Conservation (phyloP, 1,140 invertebrate species). For the Phortica variegata region DNA sequence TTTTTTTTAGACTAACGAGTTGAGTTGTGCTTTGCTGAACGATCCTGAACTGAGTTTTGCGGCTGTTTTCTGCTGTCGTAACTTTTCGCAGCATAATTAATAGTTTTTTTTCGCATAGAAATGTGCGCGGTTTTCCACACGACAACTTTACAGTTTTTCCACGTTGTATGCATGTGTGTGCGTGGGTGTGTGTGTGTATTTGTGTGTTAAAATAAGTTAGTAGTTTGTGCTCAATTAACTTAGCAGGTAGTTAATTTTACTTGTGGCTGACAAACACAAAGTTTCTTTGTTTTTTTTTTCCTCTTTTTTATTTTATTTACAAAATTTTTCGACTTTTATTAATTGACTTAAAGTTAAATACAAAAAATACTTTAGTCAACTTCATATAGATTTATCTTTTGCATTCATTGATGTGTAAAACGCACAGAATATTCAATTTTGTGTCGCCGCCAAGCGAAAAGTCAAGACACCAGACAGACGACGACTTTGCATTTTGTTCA, state of each 20-base stretch:
- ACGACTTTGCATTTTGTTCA: constrained; percentile 24
- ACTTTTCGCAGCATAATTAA: constrained; percentile 51
- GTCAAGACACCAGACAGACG: constrained; percentile 23
- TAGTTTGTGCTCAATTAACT: constrained; percentile 52
- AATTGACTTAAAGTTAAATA: constrained; percentile 11
- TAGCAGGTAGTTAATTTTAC: constrained; percentile 53
- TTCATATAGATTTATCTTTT: not conserved
- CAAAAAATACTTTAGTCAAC: constrained; percentile 6
- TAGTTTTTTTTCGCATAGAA: constrained; percentile 35
- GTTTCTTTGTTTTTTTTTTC: constrained; percentile 9
- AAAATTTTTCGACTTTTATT: not conserved
- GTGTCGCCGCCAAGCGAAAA: constrained; percentile 29
- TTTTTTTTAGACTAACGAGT: constrained; percentile 22
- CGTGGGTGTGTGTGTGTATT: constrained; percentile 31
- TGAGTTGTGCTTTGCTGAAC: constrained; percentile 15
- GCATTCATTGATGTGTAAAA: constrained; percentile 24
- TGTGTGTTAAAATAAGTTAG: too few species aligned
- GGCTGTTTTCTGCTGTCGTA: constrained; percentile 53
- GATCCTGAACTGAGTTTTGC: constrained; percentile 27
- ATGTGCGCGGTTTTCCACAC: not conserved
- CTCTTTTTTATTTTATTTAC: constrained; percentile 41
- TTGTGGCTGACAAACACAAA: constrained; percentile 25
- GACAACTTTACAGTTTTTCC: not conserved
- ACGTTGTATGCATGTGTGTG: constrained; percentile 29
- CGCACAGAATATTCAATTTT: too few species aligned